Percentiles rank a stretch among this genome's conserved stretches.
Conservation (phyloP, 2,888 invertebrate genomes). For the Pyrrhia umbra region DNA sequence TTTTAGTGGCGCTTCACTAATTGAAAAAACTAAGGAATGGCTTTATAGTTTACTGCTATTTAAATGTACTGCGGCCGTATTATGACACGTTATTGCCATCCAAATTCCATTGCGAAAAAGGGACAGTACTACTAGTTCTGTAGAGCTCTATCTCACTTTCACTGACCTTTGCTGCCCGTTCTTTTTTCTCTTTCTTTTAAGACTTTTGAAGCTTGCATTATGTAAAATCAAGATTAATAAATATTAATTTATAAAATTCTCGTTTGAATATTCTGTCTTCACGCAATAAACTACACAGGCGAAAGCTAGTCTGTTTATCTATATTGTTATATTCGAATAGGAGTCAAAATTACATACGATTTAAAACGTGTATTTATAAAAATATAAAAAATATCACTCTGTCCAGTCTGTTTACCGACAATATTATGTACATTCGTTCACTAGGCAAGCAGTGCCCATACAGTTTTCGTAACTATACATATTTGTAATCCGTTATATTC, state of each 20-base stretch:
- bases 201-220: not conserved
- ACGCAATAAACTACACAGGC: not conserved
- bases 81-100: too few species aligned
- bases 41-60: too few species aligned
- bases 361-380: conserved; percentile 61
- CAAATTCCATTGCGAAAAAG: too few species aligned
- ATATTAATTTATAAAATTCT: not conserved
- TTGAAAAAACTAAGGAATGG: not conserved
- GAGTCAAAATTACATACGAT: conserved; percentile 55
- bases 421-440: conserved; percentile 41
- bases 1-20: not conserved
- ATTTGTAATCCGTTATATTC: conserved; percentile 87
- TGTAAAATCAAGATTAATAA: not conserved
- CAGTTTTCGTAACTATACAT: conserved; percentile 83
- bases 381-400: conserved; percentile 66
- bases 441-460: conserved; percentile 84
- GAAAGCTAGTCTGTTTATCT: not conserved
- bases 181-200: not conserved
- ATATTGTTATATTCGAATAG: conserved; percentile 37
- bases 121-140: too few species aligned
- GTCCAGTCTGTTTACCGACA: conserved; percentile 31
- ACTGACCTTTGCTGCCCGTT: too few species aligned
- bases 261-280: not conserved
- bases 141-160: too few species aligned
- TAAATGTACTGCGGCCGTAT: too few species aligned